phyloP scores from a whole-genome alignment of 1,140 invertebrate genomes.

The Heterodera schachtii region DNA sequence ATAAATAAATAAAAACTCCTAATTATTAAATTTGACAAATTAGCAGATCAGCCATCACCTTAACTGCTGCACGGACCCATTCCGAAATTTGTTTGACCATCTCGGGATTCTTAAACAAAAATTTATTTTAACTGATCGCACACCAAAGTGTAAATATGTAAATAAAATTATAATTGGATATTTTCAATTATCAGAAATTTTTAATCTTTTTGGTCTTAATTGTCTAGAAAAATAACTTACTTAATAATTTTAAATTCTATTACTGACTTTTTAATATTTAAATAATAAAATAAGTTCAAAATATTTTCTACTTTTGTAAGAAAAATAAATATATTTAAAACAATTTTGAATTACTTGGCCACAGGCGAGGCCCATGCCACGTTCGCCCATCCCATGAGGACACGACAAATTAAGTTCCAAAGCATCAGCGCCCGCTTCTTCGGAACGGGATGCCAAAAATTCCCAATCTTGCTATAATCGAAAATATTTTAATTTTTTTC shows the following conservation, averaged over 20 bases:
- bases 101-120: slow-evolving; percentile 71
- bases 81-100: slow-evolving; percentile 84
- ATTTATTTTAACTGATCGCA: too few relatives aligned
- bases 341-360: slow-evolving; percentile 74
- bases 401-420: slow-evolving; percentile 94
- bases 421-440: slow-evolving; percentile 82
- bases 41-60: slow-evolving; percentile 35
- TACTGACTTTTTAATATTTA: too few relatives aligned
- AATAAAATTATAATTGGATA: too few relatives aligned
- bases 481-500: slow-evolving; percentile 13
- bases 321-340: neutral
- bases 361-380: slow-evolving; percentile 90
- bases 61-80: slow-evolving; percentile 76
- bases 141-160: too few relatives aligned
- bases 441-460: slow-evolving; percentile 77
- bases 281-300: too few relatives aligned
- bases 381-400: slow-evolving; percentile 96
- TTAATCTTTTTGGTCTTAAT: too few relatives aligned
- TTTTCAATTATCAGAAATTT: too few relatives aligned
- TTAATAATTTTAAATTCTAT: too few relatives aligned
- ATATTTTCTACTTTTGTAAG: too few relatives aligned
- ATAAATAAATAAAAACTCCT: too few relatives aligned
- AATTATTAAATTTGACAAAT: too few relatives aligned
- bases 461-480: slow-evolving; percentile 77
- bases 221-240: too few relatives aligned